Base-by-base conservation (phyloP, 2,113 vertebrate species). In the Galbula dea region DNA sequence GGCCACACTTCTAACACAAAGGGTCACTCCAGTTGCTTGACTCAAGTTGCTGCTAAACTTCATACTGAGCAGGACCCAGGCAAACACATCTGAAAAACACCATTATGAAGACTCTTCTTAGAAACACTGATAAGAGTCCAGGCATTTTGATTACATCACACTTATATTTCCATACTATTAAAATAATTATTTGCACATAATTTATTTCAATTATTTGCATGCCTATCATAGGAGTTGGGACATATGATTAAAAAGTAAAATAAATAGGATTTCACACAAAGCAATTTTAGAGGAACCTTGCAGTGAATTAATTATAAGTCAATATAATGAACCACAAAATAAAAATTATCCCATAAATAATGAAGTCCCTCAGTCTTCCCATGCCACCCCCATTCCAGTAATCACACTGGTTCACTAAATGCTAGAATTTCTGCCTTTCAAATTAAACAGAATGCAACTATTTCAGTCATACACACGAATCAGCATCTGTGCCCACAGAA, bases 181-280 rank as follows among this genome's bases (percentile, higher is more conserved):
- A 46, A 91, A 86, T 52, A 52, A 83, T 58, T 77, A 80, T 90
- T 94, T 88, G 83, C 68, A 36, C 66, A 55, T 27, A 54, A 85
- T 80, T 90, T 88, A 71, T 83, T 94, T 94, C 46, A 51, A 24
- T 95, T 93, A 85, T 89, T 89, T 92, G 57, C 75, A 52, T 41
- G 74, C n/a, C 43, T 63, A 83, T 58, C 63, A 11, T 3, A 80
- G 54, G 37, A 87, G 23, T 49, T 52, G 5, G 30, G 34, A 6
- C 0, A 10, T 79, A 91, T 76, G 55, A 87, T 32, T 85, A 88
- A 85, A 92, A 89, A 17, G 37, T 51, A 92, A 80, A 93, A 92
- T 67, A 95, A 94, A 95, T 32, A 87, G 17, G 48, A 77, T 58
- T 91, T 94, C 5, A 36, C 30, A 76, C 43, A 77, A 91, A 76